Percentiles rank a stretch among this genome's conserved stretches.
phyloP scores from a whole-genome alignment of 1,140 invertebrate genomes.

The Leptinotarsa undecemlineata region DNA sequence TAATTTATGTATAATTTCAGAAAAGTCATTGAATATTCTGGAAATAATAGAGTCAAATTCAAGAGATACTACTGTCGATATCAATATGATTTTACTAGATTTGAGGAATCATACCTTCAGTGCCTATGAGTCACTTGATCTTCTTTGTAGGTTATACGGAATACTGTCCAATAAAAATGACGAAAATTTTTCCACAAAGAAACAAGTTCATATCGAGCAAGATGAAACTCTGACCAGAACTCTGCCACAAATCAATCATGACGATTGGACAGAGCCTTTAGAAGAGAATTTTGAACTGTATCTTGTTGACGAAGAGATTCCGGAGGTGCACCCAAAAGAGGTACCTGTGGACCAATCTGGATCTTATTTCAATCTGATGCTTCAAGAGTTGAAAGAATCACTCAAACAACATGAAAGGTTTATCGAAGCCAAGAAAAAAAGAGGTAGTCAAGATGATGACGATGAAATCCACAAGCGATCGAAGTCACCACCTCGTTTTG shows the following conservation, averaged over 20 bases:
- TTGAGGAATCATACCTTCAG: conserved; percentile 34
- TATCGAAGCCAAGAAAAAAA: conserved; percentile 32
- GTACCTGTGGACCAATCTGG: conserved; percentile 21
- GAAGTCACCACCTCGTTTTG: conserved; percentile 28
- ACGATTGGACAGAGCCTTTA: conserved; percentile 26
- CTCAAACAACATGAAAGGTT: conserved; percentile 39
- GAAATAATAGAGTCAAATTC: conserved; percentile 23
- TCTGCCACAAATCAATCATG: conserved; percentile 28
- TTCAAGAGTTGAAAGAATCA: conserved; percentile 36
- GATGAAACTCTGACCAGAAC: background rate
- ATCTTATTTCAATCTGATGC: conserved; percentile 35
- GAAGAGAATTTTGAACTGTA: conserved; percentile 41
- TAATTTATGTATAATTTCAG: conserved; percentile 38
- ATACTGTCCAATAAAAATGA: conserved; percentile 22
- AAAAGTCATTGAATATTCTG: conserved; percentile 31
- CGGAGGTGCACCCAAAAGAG: background rate
- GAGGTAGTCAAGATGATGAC: conserved; percentile 29
- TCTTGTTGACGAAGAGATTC: conserved; percentile 18
- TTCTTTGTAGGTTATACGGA: conserved; percentile 38
- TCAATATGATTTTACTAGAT: conserved; percentile 29
- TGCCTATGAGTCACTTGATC: conserved; percentile 39
- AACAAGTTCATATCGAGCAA: background rate
- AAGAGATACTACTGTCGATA: conserved; percentile 17
- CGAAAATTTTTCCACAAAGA: background rate
- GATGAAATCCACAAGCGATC: conserved; percentile 1